Evolutionary conservation across 2,113 vertebrate genomes (phyloP), one percentile per base, ranked within the genome.

Genomic region (Sterrhoptilus dennistouni): DNA sequence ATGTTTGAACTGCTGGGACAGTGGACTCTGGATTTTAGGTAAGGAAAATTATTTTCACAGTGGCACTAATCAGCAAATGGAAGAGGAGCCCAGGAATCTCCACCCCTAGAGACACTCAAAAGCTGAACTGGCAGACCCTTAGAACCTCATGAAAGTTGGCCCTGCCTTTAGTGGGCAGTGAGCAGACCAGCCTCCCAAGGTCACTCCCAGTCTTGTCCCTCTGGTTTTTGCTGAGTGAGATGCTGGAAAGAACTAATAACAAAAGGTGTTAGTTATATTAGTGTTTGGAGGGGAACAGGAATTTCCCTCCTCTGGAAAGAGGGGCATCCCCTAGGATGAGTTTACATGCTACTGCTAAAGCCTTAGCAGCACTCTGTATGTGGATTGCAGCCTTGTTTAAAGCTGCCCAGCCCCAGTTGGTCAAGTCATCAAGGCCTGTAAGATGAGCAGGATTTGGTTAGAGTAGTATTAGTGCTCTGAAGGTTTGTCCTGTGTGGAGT

Each of bases 251-350:
- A 24, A 44, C 23, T 21, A 14, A 3, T 33, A 53, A 45, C 13
- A 50, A 61, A 49, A 57, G 2, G 2, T 1, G 0, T 66, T 66
- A 27, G 11, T n/a, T n/a, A n/a, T 4, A 25, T 45, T 27, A n/a
- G 23, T 42, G 11, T 78, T 83, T 44, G 60, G 59, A 84, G n/a
- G 40, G 15, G 22, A 83, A 9, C 57, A 25, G 19, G 8, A 8
- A 11, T 21, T 57, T 78, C 4, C 20, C n/a, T 35, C 0, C 23
- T 3, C 8, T 14, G 14, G 45, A 49, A 59, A 42, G 27, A 71
- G 12, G 5, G 10, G 9, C 21, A 47, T 54, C 12, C 23, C 14
- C 12, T 42, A 29, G 40, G 61, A 59, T 79, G 33, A 13, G 0
- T 64, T 70, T 70, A 14, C 31, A 4, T 42, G 31, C n/a, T 28